phyloP scores from a whole-genome alignment of 2,888 invertebrate genomes.

The Cistogaster globosa region DNA sequence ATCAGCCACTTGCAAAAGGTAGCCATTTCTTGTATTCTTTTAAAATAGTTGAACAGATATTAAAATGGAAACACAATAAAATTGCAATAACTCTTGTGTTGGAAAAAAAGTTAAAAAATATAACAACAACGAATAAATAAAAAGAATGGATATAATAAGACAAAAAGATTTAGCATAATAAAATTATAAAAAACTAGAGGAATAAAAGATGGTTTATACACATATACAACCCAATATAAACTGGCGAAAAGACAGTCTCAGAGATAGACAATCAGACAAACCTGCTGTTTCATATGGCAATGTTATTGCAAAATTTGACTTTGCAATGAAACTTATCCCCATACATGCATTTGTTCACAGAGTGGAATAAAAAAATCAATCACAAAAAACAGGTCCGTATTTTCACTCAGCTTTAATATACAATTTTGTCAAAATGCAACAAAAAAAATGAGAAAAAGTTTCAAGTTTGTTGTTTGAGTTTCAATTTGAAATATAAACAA shows the following conservation, averaged over 20 bases:
- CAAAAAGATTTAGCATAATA: too few species aligned
- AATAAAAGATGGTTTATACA: too few species aligned
- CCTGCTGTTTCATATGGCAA: neutral
- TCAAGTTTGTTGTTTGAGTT: conserved; percentile 59
- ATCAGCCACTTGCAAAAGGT: conserved; percentile 27
- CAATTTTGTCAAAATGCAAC: conserved; percentile 16
- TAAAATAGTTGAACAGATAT: conserved; percentile 52
- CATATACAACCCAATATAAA: too few species aligned
- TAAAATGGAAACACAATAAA: conserved; percentile 61
- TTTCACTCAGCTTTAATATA: conserved; percentile 7
- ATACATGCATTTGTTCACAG: conserved; percentile 10
- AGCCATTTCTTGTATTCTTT: conserved; percentile 19
- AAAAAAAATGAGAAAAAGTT: conserved; percentile 23
- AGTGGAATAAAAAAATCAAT: neutral
- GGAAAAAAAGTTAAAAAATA: neutral
- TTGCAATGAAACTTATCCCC: conserved; percentile 3
- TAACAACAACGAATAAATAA: neutral
- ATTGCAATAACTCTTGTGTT: conserved; percentile 52
- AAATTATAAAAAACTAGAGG: too few species aligned
- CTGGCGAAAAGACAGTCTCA: too few species aligned
- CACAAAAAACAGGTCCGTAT: neutral
- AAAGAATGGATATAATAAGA: neutral
- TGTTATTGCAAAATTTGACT: conserved; percentile 45
- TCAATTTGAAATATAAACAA: conserved; percentile 69
- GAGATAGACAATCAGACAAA: neutral